Percentiles rank a stretch among this genome's conserved stretches.
phyloP scores from a whole-genome alignment of 2,797 vertebrate species.

The Hydrolagus colliei region DNA sequence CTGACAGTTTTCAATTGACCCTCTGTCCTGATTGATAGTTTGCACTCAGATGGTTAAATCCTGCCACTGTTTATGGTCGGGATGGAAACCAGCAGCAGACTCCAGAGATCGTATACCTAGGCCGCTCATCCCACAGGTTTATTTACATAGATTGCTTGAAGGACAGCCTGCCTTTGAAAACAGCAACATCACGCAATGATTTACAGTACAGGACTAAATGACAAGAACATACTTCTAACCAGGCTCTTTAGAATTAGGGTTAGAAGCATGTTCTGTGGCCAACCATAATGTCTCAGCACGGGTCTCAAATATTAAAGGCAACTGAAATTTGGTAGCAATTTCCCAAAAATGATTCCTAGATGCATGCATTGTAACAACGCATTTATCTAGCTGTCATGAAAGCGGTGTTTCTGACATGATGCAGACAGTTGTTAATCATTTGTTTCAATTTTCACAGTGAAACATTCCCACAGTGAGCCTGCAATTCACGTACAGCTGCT shows the following conservation, averaged over 20 bases:
- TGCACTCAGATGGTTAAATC: not conserved
- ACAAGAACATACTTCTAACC: not conserved
- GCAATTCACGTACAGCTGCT: slow-evolving; percentile 8
- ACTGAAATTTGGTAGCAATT: not conserved
- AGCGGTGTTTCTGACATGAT: slow-evolving; percentile 7
- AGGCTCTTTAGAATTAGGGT: not conserved
- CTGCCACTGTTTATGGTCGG: not conserved
- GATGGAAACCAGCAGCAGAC: not conserved
- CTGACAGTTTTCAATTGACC: not conserved
- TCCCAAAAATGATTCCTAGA: not conserved
- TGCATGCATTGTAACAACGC: not conserved
- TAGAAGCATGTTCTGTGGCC: not conserved
- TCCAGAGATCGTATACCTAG: not conserved
- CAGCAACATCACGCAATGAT: not conserved
- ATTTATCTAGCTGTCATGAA: slow-evolving; percentile 18
- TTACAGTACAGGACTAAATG: not conserved
- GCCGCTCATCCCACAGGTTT: not conserved
- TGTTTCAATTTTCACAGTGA: slow-evolving; percentile 18
- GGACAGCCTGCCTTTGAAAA: not conserved
- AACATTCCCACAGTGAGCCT: slow-evolving; percentile 16
- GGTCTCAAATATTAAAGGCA: not conserved
- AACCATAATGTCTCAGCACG: not conserved
- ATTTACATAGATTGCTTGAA: not conserved
- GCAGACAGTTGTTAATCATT: slow-evolving; percentile 27
- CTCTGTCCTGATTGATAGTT: not conserved